Evolutionary conservation across 37 sponge, comb jelly and placozoan genomes (phyloP).

Genomic region (Haliclona indistincta): DNA sequence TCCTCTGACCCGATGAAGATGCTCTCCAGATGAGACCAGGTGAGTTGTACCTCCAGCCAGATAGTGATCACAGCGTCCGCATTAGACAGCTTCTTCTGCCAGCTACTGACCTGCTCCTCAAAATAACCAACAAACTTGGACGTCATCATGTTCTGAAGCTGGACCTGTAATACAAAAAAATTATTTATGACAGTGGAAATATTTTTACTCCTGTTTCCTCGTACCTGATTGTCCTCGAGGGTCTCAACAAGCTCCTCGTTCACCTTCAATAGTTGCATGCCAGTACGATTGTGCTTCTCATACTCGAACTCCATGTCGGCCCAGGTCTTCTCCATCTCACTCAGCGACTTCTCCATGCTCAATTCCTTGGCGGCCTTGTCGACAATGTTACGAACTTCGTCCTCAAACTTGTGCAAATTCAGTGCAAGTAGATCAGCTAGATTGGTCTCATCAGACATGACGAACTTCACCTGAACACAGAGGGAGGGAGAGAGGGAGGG

Average conservation of each 20-base stretch:
- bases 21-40: constrained; percentile 99
- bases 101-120: constrained; percentile 89
- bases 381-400: constrained; percentile 98
- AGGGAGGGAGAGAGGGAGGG: neutral
- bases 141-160: constrained; percentile 98
- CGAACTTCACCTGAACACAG: constrained; percentile 80
- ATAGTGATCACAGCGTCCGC: constrained; percentile 96
- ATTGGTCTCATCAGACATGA: constrained; percentile 94
- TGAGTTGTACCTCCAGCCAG: constrained; percentile 98
- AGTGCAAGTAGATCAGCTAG: constrained; percentile 93
- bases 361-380: constrained; percentile 98
- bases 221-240: constrained; percentile 96
- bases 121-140: constrained; percentile 98
- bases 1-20: constrained; percentile 99
- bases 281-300: constrained; percentile 85
- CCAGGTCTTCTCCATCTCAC: constrained; percentile 94
- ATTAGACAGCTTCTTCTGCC: constrained; percentile 98
- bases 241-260: constrained; percentile 97
- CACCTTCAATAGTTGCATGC: constrained; percentile 73
- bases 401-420: constrained; percentile 98
- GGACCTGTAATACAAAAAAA: constrained; percentile 86
- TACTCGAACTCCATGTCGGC: constrained; percentile 97
- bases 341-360: constrained; percentile 98
- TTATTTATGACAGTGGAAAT: neutral
- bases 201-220: neutral